A percentile compares a stretch with the other conserved stretches of the same genome.
phyloP scores from a whole-genome alignment of 2,113 vertebrate species.

The Solea solea region DNA sequence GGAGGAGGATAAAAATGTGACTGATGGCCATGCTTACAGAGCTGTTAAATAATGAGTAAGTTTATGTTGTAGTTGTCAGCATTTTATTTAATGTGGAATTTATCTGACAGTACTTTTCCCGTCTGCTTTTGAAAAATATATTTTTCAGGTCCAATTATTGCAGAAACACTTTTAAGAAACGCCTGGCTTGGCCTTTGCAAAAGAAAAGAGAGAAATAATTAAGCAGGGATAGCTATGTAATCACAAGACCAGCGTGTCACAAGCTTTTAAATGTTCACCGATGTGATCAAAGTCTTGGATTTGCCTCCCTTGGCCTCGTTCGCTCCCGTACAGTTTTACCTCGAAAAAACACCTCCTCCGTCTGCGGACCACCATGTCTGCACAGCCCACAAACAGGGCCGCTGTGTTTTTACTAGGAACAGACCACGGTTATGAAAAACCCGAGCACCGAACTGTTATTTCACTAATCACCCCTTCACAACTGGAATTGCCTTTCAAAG shows the following conservation, averaged over 20 bases:
- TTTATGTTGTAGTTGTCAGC: conserved; percentile 18
- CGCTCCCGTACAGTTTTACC: conserved; percentile 47
- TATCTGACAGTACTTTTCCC: conserved; percentile 48
- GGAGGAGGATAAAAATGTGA: conserved; percentile 22
- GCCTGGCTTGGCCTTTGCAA: conserved; percentile 52
- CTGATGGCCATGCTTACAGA: conserved; percentile 25
- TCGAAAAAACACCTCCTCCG: conserved; percentile 47
- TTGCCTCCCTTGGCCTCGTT: conserved; percentile 26
- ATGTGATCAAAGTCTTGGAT: conserved; percentile 77
- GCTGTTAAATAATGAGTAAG: conserved; percentile 18
- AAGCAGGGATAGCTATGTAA: conserved; percentile 62
- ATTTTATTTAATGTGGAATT: conserved; percentile 30
- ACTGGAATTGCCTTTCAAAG: conserved; percentile 37
- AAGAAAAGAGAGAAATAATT: conserved; percentile 48
- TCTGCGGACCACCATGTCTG: conserved; percentile 50
- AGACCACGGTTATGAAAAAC: conserved; percentile 50
- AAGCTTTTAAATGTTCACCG: conserved; percentile 58
- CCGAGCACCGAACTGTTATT: conserved; percentile 39
- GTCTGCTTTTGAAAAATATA: conserved; percentile 46
- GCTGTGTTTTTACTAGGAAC: conserved; percentile 42
- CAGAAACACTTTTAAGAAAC: conserved; percentile 68
- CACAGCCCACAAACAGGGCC: neutral
- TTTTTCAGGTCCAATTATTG: conserved; percentile 75
- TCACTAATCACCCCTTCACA: conserved; percentile 58
- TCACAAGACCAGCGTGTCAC: conserved; percentile 72